Evolutionary conservation across 2,113 vertebrate genomes (phyloP).

Genomic region (Regulus satrapa): DNA sequence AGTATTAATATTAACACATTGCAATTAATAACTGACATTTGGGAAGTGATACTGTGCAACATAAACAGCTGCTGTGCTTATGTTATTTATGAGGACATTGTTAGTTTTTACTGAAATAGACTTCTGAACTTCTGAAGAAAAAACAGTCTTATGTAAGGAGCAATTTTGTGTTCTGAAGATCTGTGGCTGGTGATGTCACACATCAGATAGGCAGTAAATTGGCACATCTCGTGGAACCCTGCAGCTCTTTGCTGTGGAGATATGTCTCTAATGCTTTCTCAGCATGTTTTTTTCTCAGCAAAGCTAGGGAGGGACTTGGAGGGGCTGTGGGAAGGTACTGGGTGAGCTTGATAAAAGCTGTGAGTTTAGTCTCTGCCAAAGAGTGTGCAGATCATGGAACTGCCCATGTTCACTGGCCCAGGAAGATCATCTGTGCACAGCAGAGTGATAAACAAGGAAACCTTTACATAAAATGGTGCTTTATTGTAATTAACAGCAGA

Average conservation of each 20-base stretch:
- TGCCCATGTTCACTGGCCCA: rapidly evolving
- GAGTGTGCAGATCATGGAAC: neutral
- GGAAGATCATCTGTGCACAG: neutral
- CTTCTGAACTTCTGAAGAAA: neutral
- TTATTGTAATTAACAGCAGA: neutral
- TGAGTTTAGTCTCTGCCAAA: rapidly evolving
- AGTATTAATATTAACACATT: neutral
- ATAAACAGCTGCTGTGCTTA: neutral
- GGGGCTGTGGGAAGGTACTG: neutral
- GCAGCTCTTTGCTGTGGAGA: neutral
- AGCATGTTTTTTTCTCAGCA: neutral
- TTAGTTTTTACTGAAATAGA: neutral
- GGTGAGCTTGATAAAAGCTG: neutral
- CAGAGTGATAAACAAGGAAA: neutral
- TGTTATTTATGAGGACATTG: neutral
- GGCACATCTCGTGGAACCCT: rapidly evolving
- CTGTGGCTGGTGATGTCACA: neutral
- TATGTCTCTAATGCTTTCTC: neutral
- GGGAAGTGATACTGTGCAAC: neutral
- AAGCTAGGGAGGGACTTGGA: neutral
- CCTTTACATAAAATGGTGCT: neutral
- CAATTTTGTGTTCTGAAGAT: neutral
- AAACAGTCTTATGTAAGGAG: neutral
- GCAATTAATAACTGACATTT: neutral
- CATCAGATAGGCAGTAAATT: neutral